A percentile compares a stretch with the other conserved stretches of the same genome.
Conservation (phyloP, 1,140 invertebrate species). For the roundworm (Caenorhabditis elegans) region DNA sequence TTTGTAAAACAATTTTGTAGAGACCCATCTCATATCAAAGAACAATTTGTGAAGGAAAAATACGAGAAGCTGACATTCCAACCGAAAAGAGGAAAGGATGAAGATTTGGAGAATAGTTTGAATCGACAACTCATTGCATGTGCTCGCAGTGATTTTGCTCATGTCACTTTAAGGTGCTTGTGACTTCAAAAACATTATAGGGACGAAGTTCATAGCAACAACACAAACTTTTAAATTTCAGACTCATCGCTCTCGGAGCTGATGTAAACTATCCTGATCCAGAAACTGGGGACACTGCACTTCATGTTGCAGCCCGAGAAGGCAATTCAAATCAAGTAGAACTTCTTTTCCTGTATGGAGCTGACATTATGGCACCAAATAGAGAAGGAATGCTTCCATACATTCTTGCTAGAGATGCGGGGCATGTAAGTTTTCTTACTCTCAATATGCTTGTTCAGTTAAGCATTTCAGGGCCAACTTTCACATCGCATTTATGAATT, state of each 20-base stretch:
- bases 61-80: conserved; percentile 11
- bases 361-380: neutral
- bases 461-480: neutral
- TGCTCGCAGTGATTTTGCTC: neutral
- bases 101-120: conserved; percentile 3
- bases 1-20: too few relatives aligned
- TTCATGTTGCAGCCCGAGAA: neutral
- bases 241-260: conserved; percentile 2
- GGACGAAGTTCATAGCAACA: too few relatives aligned
- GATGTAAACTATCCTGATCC: neutral
- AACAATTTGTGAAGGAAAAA: conserved; percentile 17
- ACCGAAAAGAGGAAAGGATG: conserved; percentile 6
- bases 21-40: conserved; percentile 17
- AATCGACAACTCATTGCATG: conserved; percentile 2
- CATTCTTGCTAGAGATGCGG: neutral
- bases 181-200: neutral
- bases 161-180: neutral
- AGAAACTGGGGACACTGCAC: neutral
- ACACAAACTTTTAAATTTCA: neutral
- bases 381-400: neutral
- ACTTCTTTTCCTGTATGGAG: conserved; percentile 9
- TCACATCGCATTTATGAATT: neutral
- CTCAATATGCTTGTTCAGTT: neutral
- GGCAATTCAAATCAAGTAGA: neutral
- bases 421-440: neutral